Conservation (phyloP, 2,797 vertebrate genomes). For the Scomberomorus guttatus region DNA sequence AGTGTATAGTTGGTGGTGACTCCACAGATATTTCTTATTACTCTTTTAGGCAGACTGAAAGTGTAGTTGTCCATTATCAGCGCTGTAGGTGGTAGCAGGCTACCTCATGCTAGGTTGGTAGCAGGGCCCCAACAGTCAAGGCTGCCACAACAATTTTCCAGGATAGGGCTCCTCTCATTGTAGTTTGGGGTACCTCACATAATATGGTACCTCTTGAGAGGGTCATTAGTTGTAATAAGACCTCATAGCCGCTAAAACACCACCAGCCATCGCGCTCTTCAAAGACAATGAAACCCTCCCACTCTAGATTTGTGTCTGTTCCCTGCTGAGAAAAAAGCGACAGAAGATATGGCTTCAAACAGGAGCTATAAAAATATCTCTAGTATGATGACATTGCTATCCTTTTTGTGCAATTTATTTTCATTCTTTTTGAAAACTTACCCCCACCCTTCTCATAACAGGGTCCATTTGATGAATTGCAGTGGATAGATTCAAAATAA, state of each 20-base stretch:
- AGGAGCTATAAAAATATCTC: conserved; percentile 83
- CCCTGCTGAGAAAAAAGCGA: conserved; percentile 79
- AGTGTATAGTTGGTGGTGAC: not conserved
- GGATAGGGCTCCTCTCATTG: conserved; percentile 40
- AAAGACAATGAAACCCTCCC: conserved; percentile 86
- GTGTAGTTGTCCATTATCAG: conserved; percentile 29
- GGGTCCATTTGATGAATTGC: conserved; percentile 32
- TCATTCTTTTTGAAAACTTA: conserved; percentile 21
- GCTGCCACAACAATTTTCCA: conserved; percentile 54
- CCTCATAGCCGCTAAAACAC: conserved; percentile 64
- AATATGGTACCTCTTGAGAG: conserved; percentile 69
- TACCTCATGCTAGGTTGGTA: conserved; percentile 11
- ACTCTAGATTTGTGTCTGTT: conserved; percentile 77
- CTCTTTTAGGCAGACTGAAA: conserved; percentile 2
- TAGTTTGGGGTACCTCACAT: conserved; percentile 41
- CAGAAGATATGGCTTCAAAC: conserved; percentile 86
- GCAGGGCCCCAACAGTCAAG: conserved; percentile 55
- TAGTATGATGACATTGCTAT: conserved; percentile 65
- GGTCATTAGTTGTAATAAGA: conserved; percentile 84
- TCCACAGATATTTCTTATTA: not conserved
- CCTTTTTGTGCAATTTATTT: conserved; percentile 37
- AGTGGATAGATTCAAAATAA: conserved; percentile 21
- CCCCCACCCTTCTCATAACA: not conserved
- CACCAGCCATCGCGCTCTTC: conserved; percentile 78
- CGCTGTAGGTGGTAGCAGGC: conserved; percentile 30